Conservation (phyloP, 2,113 vertebrate genomes). For the Oriolus oriolus region DNA sequence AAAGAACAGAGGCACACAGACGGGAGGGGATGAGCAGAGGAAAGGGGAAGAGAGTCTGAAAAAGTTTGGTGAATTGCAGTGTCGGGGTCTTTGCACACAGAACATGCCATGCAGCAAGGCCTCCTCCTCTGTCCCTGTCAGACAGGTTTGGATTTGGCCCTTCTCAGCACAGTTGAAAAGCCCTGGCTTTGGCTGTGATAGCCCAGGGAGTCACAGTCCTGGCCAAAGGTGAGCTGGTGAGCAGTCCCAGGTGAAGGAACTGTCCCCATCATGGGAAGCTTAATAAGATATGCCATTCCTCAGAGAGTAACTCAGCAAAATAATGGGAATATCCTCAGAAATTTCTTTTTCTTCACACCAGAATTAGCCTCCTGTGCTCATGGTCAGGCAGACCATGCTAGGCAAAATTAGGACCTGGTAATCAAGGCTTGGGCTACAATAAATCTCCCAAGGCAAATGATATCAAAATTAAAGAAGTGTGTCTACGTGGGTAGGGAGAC, state of each 20-base stretch:
- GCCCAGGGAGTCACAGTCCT: background rate
- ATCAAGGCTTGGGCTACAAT: background rate
- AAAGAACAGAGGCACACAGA: background rate
- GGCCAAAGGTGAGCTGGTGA: background rate
- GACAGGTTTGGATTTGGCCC: background rate
- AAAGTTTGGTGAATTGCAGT: accelerated
- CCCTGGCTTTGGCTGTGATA: background rate
- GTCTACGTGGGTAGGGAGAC: background rate
- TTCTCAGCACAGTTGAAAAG: background rate
- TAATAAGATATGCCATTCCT: background rate
- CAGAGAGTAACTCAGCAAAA: background rate
- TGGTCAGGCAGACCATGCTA: background rate
- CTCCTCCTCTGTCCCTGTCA: background rate
- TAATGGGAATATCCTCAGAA: background rate
- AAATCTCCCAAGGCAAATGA: background rate
- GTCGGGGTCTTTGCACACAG: background rate
- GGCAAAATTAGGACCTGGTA: background rate
- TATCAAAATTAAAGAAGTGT: background rate
- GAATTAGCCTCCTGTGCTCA: background rate
- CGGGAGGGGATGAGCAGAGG: background rate
- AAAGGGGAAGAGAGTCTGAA: background rate
- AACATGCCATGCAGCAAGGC: background rate
- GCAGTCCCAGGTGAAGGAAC: background rate
- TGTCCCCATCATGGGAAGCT: background rate
- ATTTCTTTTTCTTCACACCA: background rate